Percentiles rank a stretch among this genome's conserved stretches.
phyloP scores from a whole-genome alignment of 1,140 invertebrate genomes.

The Rhyzopertha dominica region DNA sequence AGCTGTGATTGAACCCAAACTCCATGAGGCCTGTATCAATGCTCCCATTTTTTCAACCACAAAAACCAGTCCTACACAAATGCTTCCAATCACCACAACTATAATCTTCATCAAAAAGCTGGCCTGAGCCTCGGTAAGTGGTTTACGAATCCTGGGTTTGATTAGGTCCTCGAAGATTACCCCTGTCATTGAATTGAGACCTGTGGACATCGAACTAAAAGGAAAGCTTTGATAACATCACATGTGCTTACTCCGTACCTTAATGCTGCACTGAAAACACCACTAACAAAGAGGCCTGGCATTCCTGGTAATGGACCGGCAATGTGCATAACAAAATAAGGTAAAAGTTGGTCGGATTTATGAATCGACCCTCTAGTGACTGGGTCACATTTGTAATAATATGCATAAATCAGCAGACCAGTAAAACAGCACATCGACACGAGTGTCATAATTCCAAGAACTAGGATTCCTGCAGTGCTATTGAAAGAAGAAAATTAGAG shows the following conservation, averaged over 20 bases:
- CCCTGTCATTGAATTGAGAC: slow-evolving; percentile 74
- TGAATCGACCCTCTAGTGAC: slow-evolving; percentile 53
- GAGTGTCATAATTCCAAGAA: slow-evolving; percentile 43
- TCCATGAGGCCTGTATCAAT: slow-evolving; percentile 64
- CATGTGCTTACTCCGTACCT: slow-evolving; percentile 44
- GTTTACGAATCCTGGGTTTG: slow-evolving; percentile 57
- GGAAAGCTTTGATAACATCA: neutral
- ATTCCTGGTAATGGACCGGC: slow-evolving; percentile 53
- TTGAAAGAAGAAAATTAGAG: too few relatives aligned
- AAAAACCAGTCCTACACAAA: slow-evolving; percentile 62
- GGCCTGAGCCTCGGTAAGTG: slow-evolving; percentile 53
- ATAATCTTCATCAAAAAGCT: slow-evolving; percentile 65
- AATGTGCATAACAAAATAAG: slow-evolving; percentile 61
- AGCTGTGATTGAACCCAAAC: slow-evolving; percentile 61
- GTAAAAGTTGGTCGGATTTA: slow-evolving; percentile 54
- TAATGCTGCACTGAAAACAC: slow-evolving; percentile 63
- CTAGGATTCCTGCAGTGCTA: slow-evolving; percentile 45
- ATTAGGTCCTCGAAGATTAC: slow-evolving; percentile 78
- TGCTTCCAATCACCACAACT: slow-evolving; percentile 56
- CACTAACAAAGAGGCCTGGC: slow-evolving; percentile 63
- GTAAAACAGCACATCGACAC: slow-evolving; percentile 52
- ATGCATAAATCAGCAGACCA: slow-evolving; percentile 69
- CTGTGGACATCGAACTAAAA: slow-evolving; percentile 73
- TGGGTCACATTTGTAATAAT: slow-evolving; percentile 70
- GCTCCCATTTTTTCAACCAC: slow-evolving; percentile 64